Percentiles rank a stretch among this genome's conserved stretches.
These are phyloP conservation scores for Actinopyga echinites DNA, from an alignment of 53 echinoderm and acorn worm genomes.

Conservation along the genomic window DNA sequence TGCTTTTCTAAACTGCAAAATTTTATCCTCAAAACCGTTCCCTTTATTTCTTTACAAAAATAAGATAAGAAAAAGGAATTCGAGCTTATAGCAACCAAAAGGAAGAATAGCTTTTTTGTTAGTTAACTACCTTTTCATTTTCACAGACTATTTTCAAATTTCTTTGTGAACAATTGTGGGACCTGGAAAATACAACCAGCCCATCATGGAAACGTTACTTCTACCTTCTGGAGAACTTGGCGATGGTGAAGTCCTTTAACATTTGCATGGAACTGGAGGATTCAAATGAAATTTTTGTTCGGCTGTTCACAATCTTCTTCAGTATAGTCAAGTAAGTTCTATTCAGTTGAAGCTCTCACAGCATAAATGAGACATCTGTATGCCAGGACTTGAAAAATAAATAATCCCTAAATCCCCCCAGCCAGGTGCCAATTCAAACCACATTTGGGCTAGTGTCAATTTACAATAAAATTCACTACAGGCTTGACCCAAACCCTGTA, in stretches of 20 bases:
- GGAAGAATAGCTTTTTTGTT: not conserved
- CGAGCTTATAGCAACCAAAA: no score
- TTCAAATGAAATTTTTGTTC: conserved; percentile 92
- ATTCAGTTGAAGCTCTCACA: not conserved
- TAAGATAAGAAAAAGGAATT: no score
- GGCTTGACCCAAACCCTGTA: no score
- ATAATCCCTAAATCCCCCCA: no score
- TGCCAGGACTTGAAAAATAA: no score
- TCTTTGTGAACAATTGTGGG: conserved; percentile 95
- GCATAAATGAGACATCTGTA: not conserved
- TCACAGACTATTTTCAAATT: conserved; percentile 91
- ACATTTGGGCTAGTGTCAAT: no score
- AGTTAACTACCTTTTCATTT: not conserved
- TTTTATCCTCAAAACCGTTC: no score
- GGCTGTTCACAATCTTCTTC: conserved; percentile 93
- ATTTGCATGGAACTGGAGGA: conserved; percentile 99
- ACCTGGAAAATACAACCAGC: conserved; percentile 84
- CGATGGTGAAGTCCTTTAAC: conserved; percentile 99
- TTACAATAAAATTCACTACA: no score
- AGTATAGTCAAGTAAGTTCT: conserved; percentile 83
- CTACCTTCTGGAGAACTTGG: conserved; percentile 93
- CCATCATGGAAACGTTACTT: conserved; percentile 98
- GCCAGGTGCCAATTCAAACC: no score
- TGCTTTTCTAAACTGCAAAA: no score
- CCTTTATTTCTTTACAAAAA: no score